Evolutionary conservation across 2,888 invertebrate species (phyloP), one percentile per base, ranked within the genome.

Genomic region (Seira ritae): DNA sequence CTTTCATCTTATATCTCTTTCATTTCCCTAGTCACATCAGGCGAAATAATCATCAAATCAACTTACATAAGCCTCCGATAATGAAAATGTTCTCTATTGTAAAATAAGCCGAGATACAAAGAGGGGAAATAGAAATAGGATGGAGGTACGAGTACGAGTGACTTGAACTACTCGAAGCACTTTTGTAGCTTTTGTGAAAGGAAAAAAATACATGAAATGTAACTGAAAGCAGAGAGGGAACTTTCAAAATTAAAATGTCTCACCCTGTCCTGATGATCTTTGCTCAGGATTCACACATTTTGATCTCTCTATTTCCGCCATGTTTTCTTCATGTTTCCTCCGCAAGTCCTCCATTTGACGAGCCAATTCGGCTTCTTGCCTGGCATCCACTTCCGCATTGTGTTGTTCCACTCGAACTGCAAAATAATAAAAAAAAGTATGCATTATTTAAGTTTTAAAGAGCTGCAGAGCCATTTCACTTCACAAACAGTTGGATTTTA

Each of bases 321-420:
- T 12, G 17, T 23, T 22, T 15, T n/a, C 20, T 77, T 65, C 65
- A 31, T 77, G 71, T 17, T 65, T 24, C n/a, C n/a, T 23, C 37
- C 55, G 55, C n/a, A 42, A 65, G 17, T 65, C 20, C 1, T 62
- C 76, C 67, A 31, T 60, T 3, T 23, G 8, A 3, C 19, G 24
- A 12, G 22, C 50, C 24, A 37, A 0, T 22, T 19, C 71, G 10
- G 74, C 80, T 42, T 67, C 80, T 6, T 80, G 46, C 0, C 84
- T 81, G 6, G 55, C 80, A n/a, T 86, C 87, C 19, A 86, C 84
- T 42, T 80, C 87, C 1, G 76, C 84, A 84, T 86, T 87, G 24
- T 70, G 68, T 55, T 73, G 23, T 0, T 23, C 69, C n/a, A 87
- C 83, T 46, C 86, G 76, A 12, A 3, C 87, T 87, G 77, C 10